phyloP scores from a whole-genome alignment of 2,113 vertebrate genomes.

The Pachyramphus minor region DNA sequence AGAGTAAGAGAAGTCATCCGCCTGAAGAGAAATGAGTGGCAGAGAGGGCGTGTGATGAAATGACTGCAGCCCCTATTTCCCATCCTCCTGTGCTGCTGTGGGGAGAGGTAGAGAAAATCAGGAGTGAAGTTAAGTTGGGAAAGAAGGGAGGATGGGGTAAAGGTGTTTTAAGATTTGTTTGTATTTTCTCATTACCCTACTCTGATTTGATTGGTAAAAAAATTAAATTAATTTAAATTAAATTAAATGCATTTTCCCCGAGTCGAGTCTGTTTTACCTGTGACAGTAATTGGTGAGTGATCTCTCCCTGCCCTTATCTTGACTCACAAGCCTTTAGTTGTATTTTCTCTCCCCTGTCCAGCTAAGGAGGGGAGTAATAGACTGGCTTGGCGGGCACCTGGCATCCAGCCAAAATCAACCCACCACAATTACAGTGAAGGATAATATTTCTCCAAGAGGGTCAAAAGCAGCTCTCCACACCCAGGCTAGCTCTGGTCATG shows the following conservation, averaged over 20 bases:
- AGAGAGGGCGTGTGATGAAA: neutral
- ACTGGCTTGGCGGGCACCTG: neutral
- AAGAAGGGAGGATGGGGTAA: neutral
- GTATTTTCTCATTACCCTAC: neutral
- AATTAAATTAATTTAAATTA: neutral
- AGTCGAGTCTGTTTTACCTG: rapidly evolving
- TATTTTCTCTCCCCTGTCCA: neutral
- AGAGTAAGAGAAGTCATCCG: neutral
- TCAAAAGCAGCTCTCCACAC: rapidly evolving
- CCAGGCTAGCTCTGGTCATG: neutral
- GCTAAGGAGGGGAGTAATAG: neutral
- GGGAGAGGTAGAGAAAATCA: neutral
- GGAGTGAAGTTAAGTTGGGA: neutral
- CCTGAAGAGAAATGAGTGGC: neutral
- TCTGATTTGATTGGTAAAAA: neutral
- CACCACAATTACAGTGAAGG: neutral
- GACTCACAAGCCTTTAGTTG: neutral
- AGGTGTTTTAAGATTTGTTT: neutral
- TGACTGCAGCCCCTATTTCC: neutral
- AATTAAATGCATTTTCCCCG: neutral
- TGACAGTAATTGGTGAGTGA: neutral
- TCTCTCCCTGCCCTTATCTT: neutral
- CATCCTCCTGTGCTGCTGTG: neutral
- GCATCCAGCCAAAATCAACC: neutral
- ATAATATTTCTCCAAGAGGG: neutral